phyloP scores from a whole-genome alignment of 2,888 invertebrate genomes.

The Coelopa pilipes region DNA sequence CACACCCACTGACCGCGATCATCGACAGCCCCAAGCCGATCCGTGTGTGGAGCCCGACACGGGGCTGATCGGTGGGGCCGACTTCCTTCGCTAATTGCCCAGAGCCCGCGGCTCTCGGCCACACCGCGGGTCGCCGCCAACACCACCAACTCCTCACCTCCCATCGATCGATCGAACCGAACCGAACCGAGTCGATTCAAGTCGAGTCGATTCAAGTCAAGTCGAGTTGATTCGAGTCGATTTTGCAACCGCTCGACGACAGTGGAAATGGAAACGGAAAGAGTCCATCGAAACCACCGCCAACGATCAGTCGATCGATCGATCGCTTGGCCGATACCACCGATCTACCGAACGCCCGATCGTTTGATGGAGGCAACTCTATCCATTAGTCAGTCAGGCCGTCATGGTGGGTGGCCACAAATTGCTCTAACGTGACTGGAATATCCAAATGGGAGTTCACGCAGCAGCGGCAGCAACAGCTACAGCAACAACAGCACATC shows the following conservation, averaged over 20 bases:
- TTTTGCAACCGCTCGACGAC: conserved; percentile 13
- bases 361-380: conserved; percentile 27
- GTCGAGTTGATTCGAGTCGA: neutral
- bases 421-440: conserved; percentile 60
- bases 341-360: neutral
- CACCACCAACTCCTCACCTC: conserved; percentile 29
- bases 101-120: conserved; percentile 2
- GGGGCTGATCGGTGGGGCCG: no score
- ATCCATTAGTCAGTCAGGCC: no score
- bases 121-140: neutral
- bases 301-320: no score
- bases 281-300: no score
- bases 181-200: no score
- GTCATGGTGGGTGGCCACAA: conserved; percentile 56
- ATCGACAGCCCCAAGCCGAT: no score
- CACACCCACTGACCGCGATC: no score
- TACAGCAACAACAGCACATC: conserved; percentile 10
- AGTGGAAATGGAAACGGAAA: conserved; percentile 32
- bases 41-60: no score
- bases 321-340: no score
- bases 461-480: neutral
- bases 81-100: conserved; percentile 12
- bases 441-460: conserved; percentile 50
- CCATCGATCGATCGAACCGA: conserved; percentile 40
- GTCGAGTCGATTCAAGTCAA: neutral